Evolutionary conservation across 2,797 vertebrate species (phyloP).

Genomic region (Arrhamphus sclerolepis): DNA sequence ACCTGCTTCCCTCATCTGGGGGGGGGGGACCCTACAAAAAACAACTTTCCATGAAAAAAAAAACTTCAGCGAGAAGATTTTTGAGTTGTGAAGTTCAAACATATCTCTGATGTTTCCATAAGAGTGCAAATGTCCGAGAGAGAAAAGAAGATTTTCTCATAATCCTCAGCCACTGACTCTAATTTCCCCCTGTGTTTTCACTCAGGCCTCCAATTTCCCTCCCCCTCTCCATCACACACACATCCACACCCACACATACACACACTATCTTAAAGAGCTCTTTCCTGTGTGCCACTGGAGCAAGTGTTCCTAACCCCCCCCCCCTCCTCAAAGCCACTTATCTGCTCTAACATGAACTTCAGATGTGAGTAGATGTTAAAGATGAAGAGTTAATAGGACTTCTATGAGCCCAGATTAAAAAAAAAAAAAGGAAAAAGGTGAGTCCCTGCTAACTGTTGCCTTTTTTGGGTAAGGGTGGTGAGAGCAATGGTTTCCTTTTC

Average conservation of each 20-base stretch:
- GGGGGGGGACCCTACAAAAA: too few relatives aligned
- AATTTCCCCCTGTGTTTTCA: slow-evolving; percentile 38
- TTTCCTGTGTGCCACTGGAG: slow-evolving; percentile 49
- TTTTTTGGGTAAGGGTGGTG: slow-evolving; percentile 50
- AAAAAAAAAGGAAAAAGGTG: too few relatives aligned
- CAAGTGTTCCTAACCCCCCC: slow-evolving; percentile 13
- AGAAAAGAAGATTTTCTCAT: slow-evolving; percentile 19
- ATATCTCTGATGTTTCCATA: too few relatives aligned
- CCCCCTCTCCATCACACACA: slow-evolving; percentile 3
- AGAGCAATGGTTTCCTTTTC: background rate
- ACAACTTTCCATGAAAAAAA: slow-evolving; percentile 3
- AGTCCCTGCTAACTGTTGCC: slow-evolving; percentile 33
- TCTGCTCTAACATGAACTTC: background rate
- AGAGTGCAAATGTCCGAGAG: background rate
- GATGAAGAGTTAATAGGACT: slow-evolving; percentile 45
- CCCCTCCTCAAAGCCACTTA: background rate
- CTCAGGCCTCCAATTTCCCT: background rate
- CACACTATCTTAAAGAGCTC: slow-evolving; percentile 30
- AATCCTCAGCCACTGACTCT: slow-evolving; percentile 7
- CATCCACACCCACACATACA: slow-evolving; percentile 2
- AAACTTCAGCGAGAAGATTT: background rate
- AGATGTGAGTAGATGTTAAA: slow-evolving; percentile 36
- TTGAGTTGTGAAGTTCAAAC: too few relatives aligned
- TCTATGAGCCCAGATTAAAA: slow-evolving; percentile 46
- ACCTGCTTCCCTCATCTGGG: background rate